Evolutionary conservation across 2,888 invertebrate genomes (phyloP).

Genomic region (Megamerina dolium): DNA sequence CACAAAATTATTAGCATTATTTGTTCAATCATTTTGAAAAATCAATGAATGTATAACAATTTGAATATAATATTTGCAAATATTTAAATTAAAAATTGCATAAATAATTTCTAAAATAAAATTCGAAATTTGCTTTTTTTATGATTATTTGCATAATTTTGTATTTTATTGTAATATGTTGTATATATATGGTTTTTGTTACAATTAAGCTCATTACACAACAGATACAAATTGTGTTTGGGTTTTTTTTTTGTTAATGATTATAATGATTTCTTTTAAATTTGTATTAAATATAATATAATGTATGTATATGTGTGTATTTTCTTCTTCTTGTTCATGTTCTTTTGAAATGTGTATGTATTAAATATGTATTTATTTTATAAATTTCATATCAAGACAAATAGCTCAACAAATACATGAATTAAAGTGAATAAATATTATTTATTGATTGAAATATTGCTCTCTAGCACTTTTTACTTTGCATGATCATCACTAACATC

Average conservation of each 20-base stretch:
- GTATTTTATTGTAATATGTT: no score
- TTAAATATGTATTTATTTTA: slow-evolving; percentile 19
- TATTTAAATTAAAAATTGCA: no score
- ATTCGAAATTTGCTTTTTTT: no score
- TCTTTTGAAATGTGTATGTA: slow-evolving; percentile 3
- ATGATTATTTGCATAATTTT: no score
- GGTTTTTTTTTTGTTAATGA: slow-evolving; percentile 3
- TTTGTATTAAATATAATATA: slow-evolving; percentile 4
- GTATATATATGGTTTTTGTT: no score
- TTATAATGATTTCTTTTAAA: background rate
- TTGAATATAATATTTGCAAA: no score
- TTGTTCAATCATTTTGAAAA: no score
- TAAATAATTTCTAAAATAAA: no score
- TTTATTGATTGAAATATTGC: background rate
- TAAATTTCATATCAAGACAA: background rate
- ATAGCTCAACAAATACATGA: background rate
- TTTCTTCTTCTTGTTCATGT: slow-evolving; percentile 9
- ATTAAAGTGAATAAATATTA: background rate
- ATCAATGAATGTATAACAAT: no score
- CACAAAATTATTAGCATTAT: no score
- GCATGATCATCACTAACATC: background rate
- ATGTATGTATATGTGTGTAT: slow-evolving; percentile 13
- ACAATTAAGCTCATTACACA: no score
- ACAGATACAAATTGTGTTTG: slow-evolving; percentile 12
- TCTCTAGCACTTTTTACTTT: background rate